Evolutionary conservation across 2,888 invertebrate genomes (phyloP).

Genomic region (Rhamphomyia laevipes): DNA sequence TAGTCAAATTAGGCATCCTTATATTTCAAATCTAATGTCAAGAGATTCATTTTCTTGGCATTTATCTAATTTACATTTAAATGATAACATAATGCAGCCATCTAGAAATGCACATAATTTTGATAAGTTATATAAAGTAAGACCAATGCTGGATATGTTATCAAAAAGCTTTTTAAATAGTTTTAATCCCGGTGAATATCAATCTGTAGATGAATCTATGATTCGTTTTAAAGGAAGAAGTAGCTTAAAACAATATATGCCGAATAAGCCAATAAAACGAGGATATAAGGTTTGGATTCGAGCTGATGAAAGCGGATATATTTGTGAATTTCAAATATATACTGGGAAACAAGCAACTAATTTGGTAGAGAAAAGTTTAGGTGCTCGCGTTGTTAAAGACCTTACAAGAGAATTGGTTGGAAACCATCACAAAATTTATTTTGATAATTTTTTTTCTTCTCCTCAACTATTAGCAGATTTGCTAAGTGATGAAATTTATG

Average conservation of each 20-base stretch:
- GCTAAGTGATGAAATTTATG: too few species aligned
- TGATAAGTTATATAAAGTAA: too few species aligned
- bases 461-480: too few species aligned
- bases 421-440: slow-evolving; percentile 1
- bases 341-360: slow-evolving; percentile 27
- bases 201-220: slow-evolving; percentile 20
- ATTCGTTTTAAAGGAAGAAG: slow-evolving; percentile 19
- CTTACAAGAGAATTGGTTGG: slow-evolving; percentile 1
- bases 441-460: too few species aligned
- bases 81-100: too few species aligned
- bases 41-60: too few species aligned
- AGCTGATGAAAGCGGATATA: slow-evolving; percentile 13
- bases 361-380: slow-evolving; percentile 21
- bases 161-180: too few species aligned
- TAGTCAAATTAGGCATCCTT: too few species aligned
- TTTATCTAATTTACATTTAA: too few species aligned
- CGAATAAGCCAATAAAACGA: slow-evolving; percentile 14
- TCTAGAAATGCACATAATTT: too few species aligned
- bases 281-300: slow-evolving; percentile 20
- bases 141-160: too few species aligned
- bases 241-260: slow-evolving; percentile 17
- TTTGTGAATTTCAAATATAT: slow-evolving; percentile 23
- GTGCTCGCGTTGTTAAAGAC: slow-evolving; percentile 6
- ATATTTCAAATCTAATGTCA: too few species aligned
- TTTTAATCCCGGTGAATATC: background rate